Evolutionary conservation across 2,888 invertebrate genomes (phyloP).

Genomic region (Oligia latruncula): DNA sequence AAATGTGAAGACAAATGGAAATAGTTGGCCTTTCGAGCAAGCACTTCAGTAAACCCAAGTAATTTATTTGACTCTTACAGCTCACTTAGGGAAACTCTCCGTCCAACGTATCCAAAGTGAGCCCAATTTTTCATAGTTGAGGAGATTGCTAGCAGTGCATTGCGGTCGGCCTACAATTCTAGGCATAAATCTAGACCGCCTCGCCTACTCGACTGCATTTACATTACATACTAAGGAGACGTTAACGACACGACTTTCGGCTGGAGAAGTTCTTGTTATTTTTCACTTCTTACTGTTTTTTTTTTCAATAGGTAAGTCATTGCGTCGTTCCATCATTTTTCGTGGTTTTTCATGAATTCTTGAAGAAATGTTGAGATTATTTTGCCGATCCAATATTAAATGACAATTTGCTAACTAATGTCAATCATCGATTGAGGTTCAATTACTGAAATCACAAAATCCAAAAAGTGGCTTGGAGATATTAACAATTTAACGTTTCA

Average conservation of each 20-base stretch:
- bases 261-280: not conserved
- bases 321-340: not conserved
- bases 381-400: no score
- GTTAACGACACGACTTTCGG: conserved; percentile 37
- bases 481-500: no score
- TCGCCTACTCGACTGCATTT: conserved; percentile 35
- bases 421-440: no score
- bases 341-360: not conserved
- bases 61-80: conserved; percentile 52
- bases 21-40: conserved; percentile 26
- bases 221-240: conserved; percentile 45
- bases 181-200: conserved; percentile 59
- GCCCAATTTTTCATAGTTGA: conserved; percentile 57
- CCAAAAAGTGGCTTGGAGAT: no score
- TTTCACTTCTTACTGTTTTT: not conserved
- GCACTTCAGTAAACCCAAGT: conserved; percentile 37
- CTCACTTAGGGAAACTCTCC: conserved; percentile 44
- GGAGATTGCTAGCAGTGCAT: conserved; percentile 54
- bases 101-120: conserved; percentile 20
- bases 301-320: not conserved
- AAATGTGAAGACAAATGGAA: conserved; percentile 21
- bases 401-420: not conserved
- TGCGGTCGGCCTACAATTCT: conserved; percentile 58
- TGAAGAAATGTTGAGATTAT: not conserved
- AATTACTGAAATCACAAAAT: no score